These are phyloP conservation scores for Epinotia brunnichana DNA, from an alignment of 2,888 invertebrate genomes.

Conservation along the genomic window DNA sequence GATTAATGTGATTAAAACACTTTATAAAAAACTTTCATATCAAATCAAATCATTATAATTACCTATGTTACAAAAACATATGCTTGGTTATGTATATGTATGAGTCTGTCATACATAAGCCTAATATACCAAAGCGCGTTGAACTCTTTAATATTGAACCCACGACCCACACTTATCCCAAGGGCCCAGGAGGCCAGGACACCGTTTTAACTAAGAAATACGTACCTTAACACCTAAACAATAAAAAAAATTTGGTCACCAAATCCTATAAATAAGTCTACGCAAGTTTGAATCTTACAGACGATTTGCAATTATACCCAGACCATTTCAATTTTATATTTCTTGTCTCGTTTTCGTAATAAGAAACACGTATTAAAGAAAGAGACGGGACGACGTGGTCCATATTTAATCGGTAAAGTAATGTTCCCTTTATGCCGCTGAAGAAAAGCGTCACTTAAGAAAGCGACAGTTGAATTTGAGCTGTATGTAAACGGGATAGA, in stretches of 20 bases:
- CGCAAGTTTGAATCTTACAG: slow-evolving; percentile 6
- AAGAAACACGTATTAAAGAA: slow-evolving; percentile 50
- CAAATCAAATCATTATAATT: too few relatives aligned
- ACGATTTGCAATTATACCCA: slow-evolving; percentile 15
- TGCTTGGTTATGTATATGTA: background rate
- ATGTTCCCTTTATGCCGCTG: slow-evolving; percentile 52
- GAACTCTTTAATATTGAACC: slow-evolving; percentile 41
- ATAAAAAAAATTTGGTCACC: background rate
- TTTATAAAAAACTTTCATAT: too few relatives aligned
- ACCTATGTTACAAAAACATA: too few relatives aligned
- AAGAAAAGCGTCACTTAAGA: slow-evolving; percentile 26
- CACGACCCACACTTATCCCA: background rate
- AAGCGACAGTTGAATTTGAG: background rate
- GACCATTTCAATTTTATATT: slow-evolving; percentile 21
- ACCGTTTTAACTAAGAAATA: background rate
- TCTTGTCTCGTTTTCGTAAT: slow-evolving; percentile 12
- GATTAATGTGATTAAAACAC: too few relatives aligned
- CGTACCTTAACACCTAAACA: background rate
- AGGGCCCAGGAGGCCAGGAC: background rate
- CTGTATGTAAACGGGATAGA: background rate
- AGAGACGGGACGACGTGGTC: slow-evolving; percentile 57
- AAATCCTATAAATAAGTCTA: background rate
- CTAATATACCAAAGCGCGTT: slow-evolving; percentile 20
- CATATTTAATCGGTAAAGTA: slow-evolving; percentile 63
- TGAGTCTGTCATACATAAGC: background rate